These are phyloP conservation scores for Patagioenas fasciata DNA, from an alignment of 2,113 vertebrate genomes.

Conservation along the genomic window DNA sequence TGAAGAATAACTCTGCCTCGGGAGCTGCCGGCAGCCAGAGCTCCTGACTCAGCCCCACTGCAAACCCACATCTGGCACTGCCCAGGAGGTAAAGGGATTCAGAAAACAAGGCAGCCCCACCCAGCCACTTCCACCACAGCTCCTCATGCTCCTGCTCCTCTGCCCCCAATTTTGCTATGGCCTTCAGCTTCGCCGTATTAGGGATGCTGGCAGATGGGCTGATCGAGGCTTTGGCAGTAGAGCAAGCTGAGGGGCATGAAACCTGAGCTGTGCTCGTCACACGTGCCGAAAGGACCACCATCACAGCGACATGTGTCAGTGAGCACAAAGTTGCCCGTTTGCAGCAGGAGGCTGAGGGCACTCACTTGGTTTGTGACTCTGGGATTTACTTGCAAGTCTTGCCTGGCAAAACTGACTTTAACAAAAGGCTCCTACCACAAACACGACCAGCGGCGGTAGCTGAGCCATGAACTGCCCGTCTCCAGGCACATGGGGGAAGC, in stretches of 20 bases:
- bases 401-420: not conserved
- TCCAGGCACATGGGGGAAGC: not conserved
- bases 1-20: not conserved
- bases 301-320: accelerated
- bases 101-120: not conserved
- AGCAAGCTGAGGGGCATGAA: not conserved
- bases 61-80: not conserved
- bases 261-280: not conserved
- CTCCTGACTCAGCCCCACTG: not conserved
- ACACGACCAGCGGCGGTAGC: accelerated
- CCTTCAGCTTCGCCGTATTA: accelerated
- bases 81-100: not conserved
- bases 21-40: not conserved
- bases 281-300: accelerated
- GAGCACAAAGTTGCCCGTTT: accelerated
- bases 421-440: not conserved
- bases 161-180: accelerated
- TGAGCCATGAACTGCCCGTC: accelerated
- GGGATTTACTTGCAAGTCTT: not conserved
- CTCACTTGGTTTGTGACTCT: accelerated
- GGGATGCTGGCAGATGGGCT: not conserved
- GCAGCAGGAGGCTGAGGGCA: not conserved
- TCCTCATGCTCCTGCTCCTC: not conserved
- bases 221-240: not conserved
- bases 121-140: not conserved